Conservation (phyloP, 2,797 vertebrate species). For the Thaleichthys pacificus region DNA sequence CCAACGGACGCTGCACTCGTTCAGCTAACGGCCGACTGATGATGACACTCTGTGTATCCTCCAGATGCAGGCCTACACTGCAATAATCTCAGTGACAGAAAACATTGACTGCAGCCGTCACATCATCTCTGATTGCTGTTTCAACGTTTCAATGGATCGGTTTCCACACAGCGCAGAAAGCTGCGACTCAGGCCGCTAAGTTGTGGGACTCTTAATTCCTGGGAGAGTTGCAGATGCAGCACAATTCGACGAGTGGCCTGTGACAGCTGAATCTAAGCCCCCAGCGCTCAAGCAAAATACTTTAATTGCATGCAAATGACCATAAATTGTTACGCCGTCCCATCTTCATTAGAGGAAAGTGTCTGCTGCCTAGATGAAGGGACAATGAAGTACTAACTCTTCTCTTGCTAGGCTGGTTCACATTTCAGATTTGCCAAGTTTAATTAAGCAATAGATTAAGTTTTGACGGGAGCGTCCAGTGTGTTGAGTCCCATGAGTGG, state of each 20-base stretch:
- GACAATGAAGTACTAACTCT: conserved; percentile 78
- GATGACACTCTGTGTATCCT: conserved; percentile 64
- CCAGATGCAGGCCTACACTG: conserved; percentile 63
- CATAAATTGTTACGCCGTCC: conserved; percentile 71
- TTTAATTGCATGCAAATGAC: conserved; percentile 77
- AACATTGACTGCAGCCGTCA: conserved; percentile 88
- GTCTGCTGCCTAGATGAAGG: conserved; percentile 63
- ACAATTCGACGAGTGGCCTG: conserved; percentile 74
- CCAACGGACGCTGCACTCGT: conserved; percentile 31
- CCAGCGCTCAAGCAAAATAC: conserved; percentile 62
- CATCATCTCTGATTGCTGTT: conserved; percentile 90
- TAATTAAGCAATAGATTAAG: conserved; percentile 95
- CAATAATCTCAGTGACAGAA: conserved; percentile 82
- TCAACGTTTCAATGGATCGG: conserved; percentile 88
- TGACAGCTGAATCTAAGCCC: conserved; percentile 73
- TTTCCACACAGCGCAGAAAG: conserved; percentile 77
- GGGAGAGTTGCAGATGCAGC: conserved; percentile 70
- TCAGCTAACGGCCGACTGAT: conserved; percentile 72
- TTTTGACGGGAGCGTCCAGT: conserved; percentile 86
- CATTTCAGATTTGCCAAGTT: conserved; percentile 87
- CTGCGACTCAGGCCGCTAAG: conserved; percentile 77
- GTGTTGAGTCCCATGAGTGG: conserved; percentile 82
- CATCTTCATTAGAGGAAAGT: conserved; percentile 80
- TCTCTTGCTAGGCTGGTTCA: conserved; percentile 78
- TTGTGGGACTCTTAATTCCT: conserved; percentile 73